phyloP scores from a whole-genome alignment of 2,797 vertebrate genomes.

The Danio aesculapii region DNA sequence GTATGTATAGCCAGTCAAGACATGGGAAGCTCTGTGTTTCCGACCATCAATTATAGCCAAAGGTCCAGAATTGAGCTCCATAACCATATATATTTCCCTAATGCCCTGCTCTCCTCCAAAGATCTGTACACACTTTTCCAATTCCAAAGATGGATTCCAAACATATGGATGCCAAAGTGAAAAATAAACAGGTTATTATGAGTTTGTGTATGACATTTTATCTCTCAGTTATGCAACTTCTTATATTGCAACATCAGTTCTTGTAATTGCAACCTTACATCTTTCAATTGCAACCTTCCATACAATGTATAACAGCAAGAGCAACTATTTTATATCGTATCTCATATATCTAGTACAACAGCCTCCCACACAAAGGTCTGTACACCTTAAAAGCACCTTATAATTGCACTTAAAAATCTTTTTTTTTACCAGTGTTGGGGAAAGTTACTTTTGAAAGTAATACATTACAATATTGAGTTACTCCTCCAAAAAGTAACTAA shows the following conservation, averaged over 20 bases:
- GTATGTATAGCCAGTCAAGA: conserved; percentile 20
- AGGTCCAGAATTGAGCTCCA: background rate
- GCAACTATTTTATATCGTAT: background rate
- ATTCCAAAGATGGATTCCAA: conserved; percentile 29
- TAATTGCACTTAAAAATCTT: no score
- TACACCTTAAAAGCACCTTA: no score
- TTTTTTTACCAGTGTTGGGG: no score
- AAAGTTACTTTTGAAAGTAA: no score
- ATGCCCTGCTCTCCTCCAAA: conserved; percentile 22
- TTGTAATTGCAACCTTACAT: background rate
- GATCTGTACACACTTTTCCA: conserved; percentile 2
- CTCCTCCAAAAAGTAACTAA: no score
- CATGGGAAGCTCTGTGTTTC: conserved; percentile 30
- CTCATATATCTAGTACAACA: background rate
- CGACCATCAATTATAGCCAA: conserved; percentile 26
- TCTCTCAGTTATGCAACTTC: background rate
- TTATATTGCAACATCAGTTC: background rate
- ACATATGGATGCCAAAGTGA: background rate
- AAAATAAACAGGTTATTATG: background rate
- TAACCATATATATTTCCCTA: conserved; percentile 27
- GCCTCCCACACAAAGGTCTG: background rate
- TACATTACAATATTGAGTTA: no score
- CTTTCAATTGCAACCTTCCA: background rate
- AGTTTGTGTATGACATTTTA: background rate
- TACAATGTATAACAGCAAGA: background rate